Evolutionary conservation across 1,140 invertebrate genomes (phyloP), one percentile per base, ranked within the genome.

Genomic region (Drosophila mojavensis): DNA sequence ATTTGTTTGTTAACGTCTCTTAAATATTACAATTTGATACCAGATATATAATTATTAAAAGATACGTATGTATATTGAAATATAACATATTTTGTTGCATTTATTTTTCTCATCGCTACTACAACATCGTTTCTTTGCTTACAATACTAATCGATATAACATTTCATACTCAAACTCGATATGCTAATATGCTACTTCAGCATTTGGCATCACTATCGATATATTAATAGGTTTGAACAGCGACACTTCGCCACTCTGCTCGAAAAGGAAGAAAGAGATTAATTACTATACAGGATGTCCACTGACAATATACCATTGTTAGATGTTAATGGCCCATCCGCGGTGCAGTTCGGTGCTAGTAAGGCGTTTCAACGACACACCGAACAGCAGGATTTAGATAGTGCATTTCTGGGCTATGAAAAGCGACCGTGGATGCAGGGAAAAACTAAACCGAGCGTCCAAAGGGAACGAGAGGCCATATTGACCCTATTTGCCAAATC

Each of bases 321-420:
- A 3, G 4, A n/a, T 17, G 20, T 15, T 3, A 77, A 48, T 11
- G 30, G 73, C 9, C 76, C 72, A 6, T 61, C 83, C n/a, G 69
- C 50, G 1, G 56, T 81, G 0, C 50, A 84, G 7, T 88, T 88
- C 24, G 60, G 41, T 9, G 67, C 70, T 9, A 88, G 51, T 15
- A 80, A 72, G 45, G 75, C 84, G 3, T 89, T 89, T 7, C 84
- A 84, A 0, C 66, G 54, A 9, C 56, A 20, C 33, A 71, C 74
- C 0, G 65, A 90, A 0, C 84, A 89, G 17, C 56, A 84, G 28
- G 65, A 67, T 0, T 20, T 78, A 15, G 84, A 89, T 9, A 48
- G 55, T 13, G 41, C 78, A 7, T 85, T 85, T 65, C 36, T 85
- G 10, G 82, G 75, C 9, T 62, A 26, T 28, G 48, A 75, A 20